phyloP scores from a whole-genome alignment of 2,888 invertebrate species.

The Himalopsyche anomala region DNA sequence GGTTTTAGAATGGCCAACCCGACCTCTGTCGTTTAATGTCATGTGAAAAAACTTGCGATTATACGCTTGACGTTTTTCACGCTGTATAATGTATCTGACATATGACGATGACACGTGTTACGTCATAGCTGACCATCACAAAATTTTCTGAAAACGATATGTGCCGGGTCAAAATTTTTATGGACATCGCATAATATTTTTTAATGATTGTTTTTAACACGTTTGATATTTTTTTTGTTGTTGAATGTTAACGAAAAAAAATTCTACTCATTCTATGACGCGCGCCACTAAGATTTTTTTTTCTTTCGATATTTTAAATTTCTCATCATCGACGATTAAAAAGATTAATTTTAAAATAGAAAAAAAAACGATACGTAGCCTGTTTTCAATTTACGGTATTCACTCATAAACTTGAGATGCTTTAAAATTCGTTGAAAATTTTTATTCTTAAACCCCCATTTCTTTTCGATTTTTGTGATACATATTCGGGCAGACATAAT shows the following conservation, averaged over 20 bases:
- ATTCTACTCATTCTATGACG: no score
- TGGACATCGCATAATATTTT: no score
- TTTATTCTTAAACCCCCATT: not conserved
- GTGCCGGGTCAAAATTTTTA: not conserved
- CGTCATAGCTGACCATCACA: slow-evolving; percentile 10
- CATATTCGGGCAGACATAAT: not conserved
- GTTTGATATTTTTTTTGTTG: no score
- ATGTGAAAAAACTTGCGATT: slow-evolving; percentile 22
- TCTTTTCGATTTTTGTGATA: not conserved
- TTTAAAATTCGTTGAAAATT: not conserved
- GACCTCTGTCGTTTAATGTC: slow-evolving; percentile 2
- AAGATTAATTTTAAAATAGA: no score
- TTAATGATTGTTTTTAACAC: no score
- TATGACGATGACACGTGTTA: not conserved
- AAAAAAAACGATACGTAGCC: no score
- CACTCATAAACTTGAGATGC: not conserved
- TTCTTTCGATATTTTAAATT: no score
- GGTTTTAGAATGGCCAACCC: slow-evolving; percentile 4
- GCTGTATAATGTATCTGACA: slow-evolving; percentile 1
- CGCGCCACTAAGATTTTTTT: no score
- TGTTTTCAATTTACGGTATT: no score
- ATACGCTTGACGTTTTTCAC: slow-evolving; percentile 23
- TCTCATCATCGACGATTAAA: no score
- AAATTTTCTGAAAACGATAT: not conserved
- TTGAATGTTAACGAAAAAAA: no score